Evolutionary conservation across 2,797 vertebrate species (phyloP).

Genomic region (Enteromius trimaculatus): DNA sequence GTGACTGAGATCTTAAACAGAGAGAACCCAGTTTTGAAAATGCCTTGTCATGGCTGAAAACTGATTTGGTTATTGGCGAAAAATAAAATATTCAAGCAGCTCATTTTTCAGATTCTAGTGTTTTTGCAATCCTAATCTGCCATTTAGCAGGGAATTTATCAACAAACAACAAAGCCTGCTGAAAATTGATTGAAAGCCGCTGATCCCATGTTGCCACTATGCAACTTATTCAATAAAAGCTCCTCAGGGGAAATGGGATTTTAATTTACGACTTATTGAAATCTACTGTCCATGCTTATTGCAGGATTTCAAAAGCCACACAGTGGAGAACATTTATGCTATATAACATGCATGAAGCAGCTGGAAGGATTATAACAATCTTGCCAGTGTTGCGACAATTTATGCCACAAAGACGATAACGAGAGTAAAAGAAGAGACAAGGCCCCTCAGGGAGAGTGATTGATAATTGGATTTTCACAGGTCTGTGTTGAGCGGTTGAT

Average conservation of each 20-base stretch:
- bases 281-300: constrained; percentile 30
- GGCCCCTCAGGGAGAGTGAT: constrained; percentile 32
- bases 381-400: constrained; percentile 18
- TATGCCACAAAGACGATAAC: constrained; percentile 30
- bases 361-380: constrained; percentile 42
- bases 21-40: background rate
- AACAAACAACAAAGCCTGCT: constrained; percentile 33
- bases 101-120: background rate
- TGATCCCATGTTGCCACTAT: constrained; percentile 19
- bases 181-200: constrained; percentile 35
- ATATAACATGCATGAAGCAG: constrained; percentile 35
- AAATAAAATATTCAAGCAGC: background rate
- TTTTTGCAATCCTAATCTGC: constrained; percentile 19
- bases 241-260: constrained; percentile 32
- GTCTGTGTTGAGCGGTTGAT: constrained; percentile 47
- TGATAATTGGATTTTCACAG: constrained; percentile 51
- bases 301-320: constrained; percentile 22
- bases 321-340: constrained; percentile 9
- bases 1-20: background rate
- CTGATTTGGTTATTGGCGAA: background rate
- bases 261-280: constrained; percentile 39
- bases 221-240: constrained; percentile 31
- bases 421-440: constrained; percentile 37
- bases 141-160: constrained; percentile 24
- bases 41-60: background rate